Percentiles rank a stretch among this genome's conserved stretches.
phyloP scores from a whole-genome alignment of 2,888 invertebrate genomes.

The Dynastes tityus region DNA sequence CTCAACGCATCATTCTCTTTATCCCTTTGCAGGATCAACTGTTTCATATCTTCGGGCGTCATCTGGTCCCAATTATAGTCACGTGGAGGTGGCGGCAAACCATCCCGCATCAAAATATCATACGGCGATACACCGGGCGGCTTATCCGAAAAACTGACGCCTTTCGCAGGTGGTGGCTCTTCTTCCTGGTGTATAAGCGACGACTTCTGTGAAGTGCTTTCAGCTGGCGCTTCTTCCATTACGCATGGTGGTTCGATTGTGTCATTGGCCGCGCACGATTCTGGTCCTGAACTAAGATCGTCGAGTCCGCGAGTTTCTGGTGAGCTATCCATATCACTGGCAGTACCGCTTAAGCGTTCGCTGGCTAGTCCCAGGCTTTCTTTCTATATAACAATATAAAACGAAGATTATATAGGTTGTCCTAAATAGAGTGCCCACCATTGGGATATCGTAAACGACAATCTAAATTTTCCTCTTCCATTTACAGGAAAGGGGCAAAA shows the following conservation, averaged over 20 bases:
- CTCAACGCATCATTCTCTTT: conserved; percentile 54
- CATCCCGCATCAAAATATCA: neutral
- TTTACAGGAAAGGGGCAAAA: too few species aligned
- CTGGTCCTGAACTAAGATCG: neutral
- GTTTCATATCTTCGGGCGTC: conserved; percentile 49
- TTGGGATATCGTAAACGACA: too few species aligned
- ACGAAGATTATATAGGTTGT: neutral
- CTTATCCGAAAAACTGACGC: too few species aligned
- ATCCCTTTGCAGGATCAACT: conserved; percentile 54
- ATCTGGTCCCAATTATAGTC: conserved; percentile 40
- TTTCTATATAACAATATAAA: conserved; percentile 23
- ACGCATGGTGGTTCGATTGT: neutral
- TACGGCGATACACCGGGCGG: too few species aligned
- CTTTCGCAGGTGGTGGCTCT: too few species aligned
- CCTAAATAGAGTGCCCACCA: too few species aligned
- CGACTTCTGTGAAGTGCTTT: too few species aligned
- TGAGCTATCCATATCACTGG: neutral
- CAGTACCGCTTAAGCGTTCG: neutral
- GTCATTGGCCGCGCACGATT: conserved; percentile 21
- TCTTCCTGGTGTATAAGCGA: too few species aligned
- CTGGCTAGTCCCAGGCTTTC: conserved; percentile 22
- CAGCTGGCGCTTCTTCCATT: neutral
- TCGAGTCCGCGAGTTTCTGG: neutral
- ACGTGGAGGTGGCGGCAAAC: neutral
- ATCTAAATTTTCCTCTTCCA: too few species aligned